These are phyloP conservation scores for Platichthys stellatus DNA, from an alignment of 2,113 vertebrate genomes.

Conservation along the genomic window DNA sequence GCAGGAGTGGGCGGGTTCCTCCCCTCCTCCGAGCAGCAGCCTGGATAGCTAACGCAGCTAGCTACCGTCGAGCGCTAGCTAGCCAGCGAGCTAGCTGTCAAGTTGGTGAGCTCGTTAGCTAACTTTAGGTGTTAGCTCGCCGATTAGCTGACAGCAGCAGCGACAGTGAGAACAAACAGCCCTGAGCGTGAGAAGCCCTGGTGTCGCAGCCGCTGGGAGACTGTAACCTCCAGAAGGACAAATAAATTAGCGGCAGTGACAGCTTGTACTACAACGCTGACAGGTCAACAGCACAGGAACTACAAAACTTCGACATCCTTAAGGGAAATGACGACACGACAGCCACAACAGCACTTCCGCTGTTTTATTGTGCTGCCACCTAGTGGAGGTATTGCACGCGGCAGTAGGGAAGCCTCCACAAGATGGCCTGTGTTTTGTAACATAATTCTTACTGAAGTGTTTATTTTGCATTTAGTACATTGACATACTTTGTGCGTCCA, in stretches of 20 bases:
- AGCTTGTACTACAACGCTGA: slow-evolving; percentile 74
- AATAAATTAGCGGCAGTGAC: slow-evolving; percentile 47
- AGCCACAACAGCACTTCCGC: slow-evolving; percentile 21
- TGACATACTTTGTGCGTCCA: too few relatives aligned
- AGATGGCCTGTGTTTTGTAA: too few relatives aligned
- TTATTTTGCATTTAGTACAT: too few relatives aligned
- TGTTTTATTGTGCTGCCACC: slow-evolving; percentile 12
- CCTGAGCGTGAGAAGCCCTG: not conserved
- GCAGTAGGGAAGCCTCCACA: not conserved
- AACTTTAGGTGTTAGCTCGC: slow-evolving; percentile 46
- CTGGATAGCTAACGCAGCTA: slow-evolving; percentile 47
- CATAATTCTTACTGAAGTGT: too few relatives aligned
- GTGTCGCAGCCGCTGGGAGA: not conserved
- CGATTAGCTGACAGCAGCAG: slow-evolving; percentile 11
- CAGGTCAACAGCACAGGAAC: slow-evolving; percentile 72
- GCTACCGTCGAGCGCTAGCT: slow-evolving; percentile 36
- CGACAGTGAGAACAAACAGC: not conserved
- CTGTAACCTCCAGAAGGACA: slow-evolving; percentile 2
- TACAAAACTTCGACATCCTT: slow-evolving; percentile 63
- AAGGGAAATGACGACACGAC: slow-evolving; percentile 42
- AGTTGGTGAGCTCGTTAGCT: slow-evolving; percentile 45
- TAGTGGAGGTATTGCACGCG: not conserved
- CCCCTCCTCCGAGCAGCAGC: slow-evolving; percentile 26
- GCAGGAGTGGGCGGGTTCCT: slow-evolving; percentile 64
- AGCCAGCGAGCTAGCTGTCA: slow-evolving; percentile 39